These are phyloP conservation scores for Geodia barretti DNA, from an alignment of 37 sponge, comb jelly and placozoan species.

Conservation along the genomic window DNA sequence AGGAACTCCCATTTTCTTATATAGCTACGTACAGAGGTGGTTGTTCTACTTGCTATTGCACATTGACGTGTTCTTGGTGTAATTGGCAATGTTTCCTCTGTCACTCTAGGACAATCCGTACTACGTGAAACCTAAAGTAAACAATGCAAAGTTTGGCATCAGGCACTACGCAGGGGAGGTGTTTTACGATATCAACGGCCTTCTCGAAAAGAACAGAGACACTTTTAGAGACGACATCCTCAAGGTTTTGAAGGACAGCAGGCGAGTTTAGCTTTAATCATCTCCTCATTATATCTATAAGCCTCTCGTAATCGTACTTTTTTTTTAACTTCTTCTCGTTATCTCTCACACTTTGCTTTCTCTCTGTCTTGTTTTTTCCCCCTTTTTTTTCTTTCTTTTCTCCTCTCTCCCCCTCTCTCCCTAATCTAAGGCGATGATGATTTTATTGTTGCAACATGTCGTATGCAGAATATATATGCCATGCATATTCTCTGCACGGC, in stretches of 20 bases:
- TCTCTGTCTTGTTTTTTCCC: not conserved
- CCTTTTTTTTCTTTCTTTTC: not conserved
- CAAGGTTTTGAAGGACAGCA: constrained; percentile 94
- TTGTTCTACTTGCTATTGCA: too few species aligned
- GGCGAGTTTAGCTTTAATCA: constrained; percentile 16
- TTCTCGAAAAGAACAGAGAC: constrained; percentile 96
- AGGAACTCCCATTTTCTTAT: too few species aligned
- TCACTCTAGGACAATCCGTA: constrained; percentile 74
- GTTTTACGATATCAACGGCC: constrained; percentile 80
- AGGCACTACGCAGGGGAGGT: constrained; percentile 98
- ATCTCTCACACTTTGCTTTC: not conserved
- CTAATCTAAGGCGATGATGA: not conserved
- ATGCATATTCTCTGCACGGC: not conserved
- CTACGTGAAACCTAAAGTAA: constrained; percentile 94
- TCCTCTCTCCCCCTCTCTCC: not conserved
- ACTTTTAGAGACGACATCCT: constrained; percentile 94
- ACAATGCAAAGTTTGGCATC: constrained; percentile 93
- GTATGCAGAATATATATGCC: too few species aligned
- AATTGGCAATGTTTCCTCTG: too few species aligned
- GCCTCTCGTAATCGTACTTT: not conserved
- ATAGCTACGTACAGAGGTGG: too few species aligned
- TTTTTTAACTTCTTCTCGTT: not conserved
- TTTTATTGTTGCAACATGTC: too few species aligned
- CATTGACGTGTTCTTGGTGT: too few species aligned
- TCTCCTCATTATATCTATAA: too few species aligned